A percentile compares a stretch with the other conserved stretches of the same genome.
These are phyloP conservation scores for Scelioninae gen. 1 DNA, from an alignment of 2,888 invertebrate species.

Conservation along the genomic window DNA sequence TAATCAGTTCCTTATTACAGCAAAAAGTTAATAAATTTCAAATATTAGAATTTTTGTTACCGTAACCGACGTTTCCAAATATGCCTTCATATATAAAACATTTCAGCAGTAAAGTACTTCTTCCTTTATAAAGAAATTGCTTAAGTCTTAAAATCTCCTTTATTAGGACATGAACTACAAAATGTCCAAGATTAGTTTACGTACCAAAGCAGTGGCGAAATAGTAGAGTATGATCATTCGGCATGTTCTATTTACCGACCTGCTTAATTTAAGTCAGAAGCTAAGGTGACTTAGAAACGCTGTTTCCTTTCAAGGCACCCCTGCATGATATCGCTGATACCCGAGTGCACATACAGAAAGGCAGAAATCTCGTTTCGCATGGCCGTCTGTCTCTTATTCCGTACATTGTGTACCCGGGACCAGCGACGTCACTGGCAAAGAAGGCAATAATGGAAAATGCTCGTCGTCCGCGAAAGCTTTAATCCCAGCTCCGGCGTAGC, in stretches of 20 bases:
- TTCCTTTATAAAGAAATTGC: not conserved
- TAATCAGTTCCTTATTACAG: too few relatives aligned
- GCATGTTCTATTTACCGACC: conserved; percentile 14
- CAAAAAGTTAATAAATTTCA: too few relatives aligned
- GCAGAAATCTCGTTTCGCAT: conserved; percentile 59
- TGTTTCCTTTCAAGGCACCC: conserved; percentile 28
- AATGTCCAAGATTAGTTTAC: not conserved
- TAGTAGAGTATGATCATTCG: too few relatives aligned
- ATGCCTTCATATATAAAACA: too few relatives aligned
- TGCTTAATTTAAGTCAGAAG: conserved; percentile 44
- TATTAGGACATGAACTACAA: not conserved
- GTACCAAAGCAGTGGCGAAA: not conserved
- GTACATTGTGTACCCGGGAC: conserved; percentile 51
- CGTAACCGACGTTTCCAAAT: too few relatives aligned
- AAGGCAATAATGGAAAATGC: conserved; percentile 58
- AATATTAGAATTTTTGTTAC: too few relatives aligned
- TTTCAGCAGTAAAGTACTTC: too few relatives aligned
- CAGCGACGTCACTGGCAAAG: conserved; percentile 52
- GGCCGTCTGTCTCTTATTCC: conserved; percentile 50
- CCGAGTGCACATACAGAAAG: conserved; percentile 47
- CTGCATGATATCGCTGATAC: conserved; percentile 41
- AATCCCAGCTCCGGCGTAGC: conserved; percentile 53
- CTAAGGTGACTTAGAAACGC: conserved; percentile 30
- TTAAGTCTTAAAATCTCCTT: too few relatives aligned
- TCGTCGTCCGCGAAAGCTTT: conserved; percentile 61